Conservation (phyloP, 2,113 vertebrate genomes). For the Orycteropus afer region DNA sequence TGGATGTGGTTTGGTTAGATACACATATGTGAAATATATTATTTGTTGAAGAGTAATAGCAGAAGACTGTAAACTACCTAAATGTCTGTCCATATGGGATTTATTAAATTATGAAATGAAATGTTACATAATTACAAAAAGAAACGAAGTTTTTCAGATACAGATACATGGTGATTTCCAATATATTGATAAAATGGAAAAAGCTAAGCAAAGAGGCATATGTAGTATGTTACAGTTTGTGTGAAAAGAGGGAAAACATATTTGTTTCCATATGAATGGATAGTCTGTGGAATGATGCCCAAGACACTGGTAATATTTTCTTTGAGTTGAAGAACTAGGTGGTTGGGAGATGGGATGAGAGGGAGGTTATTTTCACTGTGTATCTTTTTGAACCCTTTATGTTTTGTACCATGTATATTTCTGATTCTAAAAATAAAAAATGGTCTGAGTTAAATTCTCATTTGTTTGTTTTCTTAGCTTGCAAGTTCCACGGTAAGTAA, state of each 20-base stretch:
- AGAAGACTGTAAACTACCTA: not conserved
- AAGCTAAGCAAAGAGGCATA: not conserved
- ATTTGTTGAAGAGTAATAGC: not conserved
- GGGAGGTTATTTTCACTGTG: not conserved
- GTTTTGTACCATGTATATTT: too few species aligned
- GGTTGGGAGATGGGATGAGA: not conserved
- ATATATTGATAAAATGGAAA: not conserved
- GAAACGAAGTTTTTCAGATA: not conserved
- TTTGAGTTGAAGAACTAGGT: not conserved
- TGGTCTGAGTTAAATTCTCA: too few species aligned
- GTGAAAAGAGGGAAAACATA: not conserved
- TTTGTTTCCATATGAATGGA: not conserved
- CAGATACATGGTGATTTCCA: not conserved
- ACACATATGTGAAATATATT: not conserved
- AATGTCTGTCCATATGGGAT: not conserved
- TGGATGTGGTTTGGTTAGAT: too few species aligned
- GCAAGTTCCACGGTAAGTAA: not conserved
- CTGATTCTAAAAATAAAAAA: too few species aligned
- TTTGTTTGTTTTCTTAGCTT: not conserved
- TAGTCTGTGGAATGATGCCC: not conserved
- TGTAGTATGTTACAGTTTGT: not conserved
- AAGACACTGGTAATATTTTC: not conserved
- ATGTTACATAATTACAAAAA: not conserved
- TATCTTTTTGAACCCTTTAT: too few species aligned
- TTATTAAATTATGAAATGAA: not conserved